Conservation (phyloP, 1,140 invertebrate species). For the Lasioglossum baleicum region DNA sequence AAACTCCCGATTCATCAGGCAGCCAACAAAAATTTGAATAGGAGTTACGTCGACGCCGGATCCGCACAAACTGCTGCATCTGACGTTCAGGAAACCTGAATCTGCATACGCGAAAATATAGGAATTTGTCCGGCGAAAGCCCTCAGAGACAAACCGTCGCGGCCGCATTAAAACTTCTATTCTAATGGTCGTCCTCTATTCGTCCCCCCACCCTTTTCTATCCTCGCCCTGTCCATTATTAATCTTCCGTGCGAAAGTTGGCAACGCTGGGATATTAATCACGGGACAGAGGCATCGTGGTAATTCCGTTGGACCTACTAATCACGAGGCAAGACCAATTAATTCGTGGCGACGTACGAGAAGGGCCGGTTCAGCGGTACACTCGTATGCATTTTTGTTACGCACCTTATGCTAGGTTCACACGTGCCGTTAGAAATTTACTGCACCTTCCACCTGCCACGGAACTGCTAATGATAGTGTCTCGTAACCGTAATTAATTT, state of each 20-base stretch:
- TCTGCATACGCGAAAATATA: constrained; percentile 37
- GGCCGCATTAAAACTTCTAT: constrained; percentile 66
- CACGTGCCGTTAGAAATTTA: background rate
- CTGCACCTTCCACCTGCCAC: no score
- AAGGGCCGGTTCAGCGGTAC: background rate
- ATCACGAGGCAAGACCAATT: constrained; percentile 71
- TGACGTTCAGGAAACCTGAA: constrained; percentile 25
- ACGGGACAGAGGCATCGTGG: constrained; percentile 64
- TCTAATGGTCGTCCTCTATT: constrained; percentile 2
- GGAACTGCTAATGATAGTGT: no score
- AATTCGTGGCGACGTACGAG: constrained; percentile 65
- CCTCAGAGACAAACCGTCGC: constrained; percentile 56
- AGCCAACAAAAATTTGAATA: background rate
- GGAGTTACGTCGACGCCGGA: background rate
- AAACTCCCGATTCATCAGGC: background rate
- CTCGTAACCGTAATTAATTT: no score
- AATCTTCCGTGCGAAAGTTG: constrained; percentile 73
- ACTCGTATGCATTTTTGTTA: constrained; percentile 11
- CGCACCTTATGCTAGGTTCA: background rate
- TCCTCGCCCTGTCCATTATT: constrained; percentile 61
- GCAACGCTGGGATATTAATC: constrained; percentile 72
- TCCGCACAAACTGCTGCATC: background rate
- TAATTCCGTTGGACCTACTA: constrained; percentile 71
- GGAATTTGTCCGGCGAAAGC: constrained; percentile 41
- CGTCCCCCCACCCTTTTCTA: constrained; percentile 4